A percentile compares a stretch with the other conserved stretches of the same genome.
Conservation (phyloP, 2,888 invertebrate genomes). For the Nymphalis polychloros region DNA sequence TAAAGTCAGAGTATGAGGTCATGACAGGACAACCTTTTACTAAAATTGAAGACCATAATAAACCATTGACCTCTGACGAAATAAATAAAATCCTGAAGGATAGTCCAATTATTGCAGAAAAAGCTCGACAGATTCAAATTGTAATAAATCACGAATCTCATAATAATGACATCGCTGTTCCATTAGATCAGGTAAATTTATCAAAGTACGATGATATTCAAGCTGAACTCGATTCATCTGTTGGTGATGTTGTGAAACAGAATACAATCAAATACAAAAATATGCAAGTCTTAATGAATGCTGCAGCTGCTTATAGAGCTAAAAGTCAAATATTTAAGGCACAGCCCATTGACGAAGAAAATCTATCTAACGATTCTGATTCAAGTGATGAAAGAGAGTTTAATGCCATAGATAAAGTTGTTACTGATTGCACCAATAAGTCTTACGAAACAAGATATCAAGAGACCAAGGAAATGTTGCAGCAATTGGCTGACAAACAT, state of each 20-base stretch:
- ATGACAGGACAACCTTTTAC: constrained; percentile 77
- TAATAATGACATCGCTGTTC: constrained; percentile 52
- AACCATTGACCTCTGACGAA: constrained; percentile 59
- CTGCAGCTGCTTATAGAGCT: constrained; percentile 46
- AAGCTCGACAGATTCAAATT: constrained; percentile 73
- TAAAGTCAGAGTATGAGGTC: constrained; percentile 70
- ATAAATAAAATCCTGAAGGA: constrained; percentile 61
- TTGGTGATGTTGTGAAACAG: constrained; percentile 54
- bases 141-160: constrained; percentile 47
- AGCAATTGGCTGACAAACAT: constrained; percentile 62
- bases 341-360: constrained; percentile 31
- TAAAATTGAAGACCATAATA: constrained; percentile 57
- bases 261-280: constrained; percentile 65
- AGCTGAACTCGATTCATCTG: constrained; percentile 57
- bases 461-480: constrained; percentile 72
- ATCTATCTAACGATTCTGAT: constrained; percentile 40
- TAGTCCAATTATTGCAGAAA: constrained; percentile 66
- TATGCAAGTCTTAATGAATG: constrained; percentile 63
- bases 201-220: constrained; percentile 50
- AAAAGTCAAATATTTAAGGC: constrained; percentile 23
- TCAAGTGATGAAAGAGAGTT: constrained; percentile 59
- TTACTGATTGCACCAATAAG: constrained; percentile 68
- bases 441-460: constrained; percentile 70
- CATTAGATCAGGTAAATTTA: constrained; percentile 63
- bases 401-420: constrained; percentile 67